Base-by-base conservation (phyloP, 2,113 vertebrate genomes). In the Stegostoma tigrinum region DNA sequence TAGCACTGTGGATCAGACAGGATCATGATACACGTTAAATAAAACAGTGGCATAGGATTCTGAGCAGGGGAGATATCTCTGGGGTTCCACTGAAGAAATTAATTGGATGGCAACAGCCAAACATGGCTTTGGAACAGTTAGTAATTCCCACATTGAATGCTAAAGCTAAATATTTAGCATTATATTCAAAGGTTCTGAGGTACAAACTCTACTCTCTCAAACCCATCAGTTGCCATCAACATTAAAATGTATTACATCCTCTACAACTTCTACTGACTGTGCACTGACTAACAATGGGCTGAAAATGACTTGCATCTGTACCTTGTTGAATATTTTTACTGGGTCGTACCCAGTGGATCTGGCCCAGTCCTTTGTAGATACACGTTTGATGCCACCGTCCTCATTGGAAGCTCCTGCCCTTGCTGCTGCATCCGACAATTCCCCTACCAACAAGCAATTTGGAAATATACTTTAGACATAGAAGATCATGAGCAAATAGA, bases 361-460 rank as follows among this genome's bases (percentile, higher is more conserved):
- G 87, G 99, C 99, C 99, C 99, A 99, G 27, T 98, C 98, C 96
- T 99, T 99, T 95, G 99, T 99, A 95, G 99, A 99, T 96, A 99
- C 97, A 5, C 99, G 98, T 96, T 98, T 99, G 97, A 99, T 98
- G 96, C 99, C 99, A 66, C 99, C 99, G 67, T 99, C 99, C 97
- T 99, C 98, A 97, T 98, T 98, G 24, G 98, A 98, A 0, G 98
- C 98, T 75, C 97, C 98, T 95, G 98, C 98, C 95, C 98, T 98
- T 83, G 98, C 98, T 85, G 98, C 98, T 0, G 98, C 98, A 94
- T 99, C 98, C 96, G 98, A 98, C 3, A 98, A 98, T 68, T 99
- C 99, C 99, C 99, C 99, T 99, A 96, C 55, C 78, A 96, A 96
- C 42, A 95, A 72, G 68, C 38, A 83, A 42, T 42, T 83, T 45